Conservation (phyloP, 2,113 vertebrate species). For the Anoplopoma fimbria region DNA sequence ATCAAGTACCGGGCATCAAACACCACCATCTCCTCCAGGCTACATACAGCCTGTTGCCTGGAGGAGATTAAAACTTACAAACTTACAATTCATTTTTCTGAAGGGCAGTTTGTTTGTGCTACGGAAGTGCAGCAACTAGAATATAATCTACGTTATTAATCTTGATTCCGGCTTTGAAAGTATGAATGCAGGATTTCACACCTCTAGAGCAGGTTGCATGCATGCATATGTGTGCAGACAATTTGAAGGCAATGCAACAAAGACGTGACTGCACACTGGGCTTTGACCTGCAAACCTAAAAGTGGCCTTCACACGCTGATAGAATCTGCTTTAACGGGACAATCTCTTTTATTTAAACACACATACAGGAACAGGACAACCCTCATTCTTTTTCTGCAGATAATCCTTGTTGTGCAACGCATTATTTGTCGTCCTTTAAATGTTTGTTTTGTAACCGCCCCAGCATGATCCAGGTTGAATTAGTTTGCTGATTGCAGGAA, state of each 20-base stretch:
- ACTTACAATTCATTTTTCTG: not conserved
- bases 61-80: not conserved
- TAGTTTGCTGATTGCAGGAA: not conserved
- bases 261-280: too few species aligned
- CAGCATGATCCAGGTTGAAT: not conserved
- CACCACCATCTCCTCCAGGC: not conserved
- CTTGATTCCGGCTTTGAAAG: not conserved
- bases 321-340: slow-evolving; percentile 2
- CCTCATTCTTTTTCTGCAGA: not conserved
- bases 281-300: too few species aligned
- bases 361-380: not conserved
- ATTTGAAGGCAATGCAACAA: too few species aligned
- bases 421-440: not conserved
- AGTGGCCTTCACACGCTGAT: too few species aligned
- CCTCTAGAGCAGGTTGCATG: not conserved
- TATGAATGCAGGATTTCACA: not conserved
- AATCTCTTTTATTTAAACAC: too few species aligned
- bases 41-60: not conserved
- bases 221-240: too few species aligned
- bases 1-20: not conserved
- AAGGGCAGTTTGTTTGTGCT: not conserved
- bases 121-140: not conserved
- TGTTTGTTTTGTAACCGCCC: not conserved
- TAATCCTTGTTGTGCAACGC: not conserved
- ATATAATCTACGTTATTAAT: not conserved